Evolutionary conservation across 2,113 vertebrate genomes (phyloP), one percentile per base, ranked within the genome.

Genomic region (Synodontis membranacea): DNA sequence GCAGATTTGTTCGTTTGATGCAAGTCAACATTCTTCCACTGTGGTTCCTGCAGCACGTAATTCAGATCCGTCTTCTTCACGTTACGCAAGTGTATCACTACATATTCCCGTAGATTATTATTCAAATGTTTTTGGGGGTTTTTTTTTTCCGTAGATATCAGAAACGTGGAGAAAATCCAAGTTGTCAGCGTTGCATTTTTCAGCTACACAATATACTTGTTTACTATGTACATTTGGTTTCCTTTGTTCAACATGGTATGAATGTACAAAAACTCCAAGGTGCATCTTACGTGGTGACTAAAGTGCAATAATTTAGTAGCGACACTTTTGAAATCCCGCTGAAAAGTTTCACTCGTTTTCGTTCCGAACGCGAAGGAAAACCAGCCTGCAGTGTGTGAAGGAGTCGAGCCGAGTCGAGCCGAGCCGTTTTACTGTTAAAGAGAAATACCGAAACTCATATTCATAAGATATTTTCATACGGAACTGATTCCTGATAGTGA

Each of bases 291-390:
- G 93, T 93, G 91, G 82, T 93, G 92, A 94, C 93, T 90, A 87
- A 95, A 93, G 96, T 97, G 96, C 96, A 97, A 96, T 98, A 98
- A 93, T 90, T 76, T 91, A 88, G 89, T 91, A 85, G 82, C 70
- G 84, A 75, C 87, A 46, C 88, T 82, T 80, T 60, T 80, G 15
- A 68, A 80, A 56, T 82, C n/a, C n/a, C n/a, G n/a, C n/a, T n/a
- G n/a, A n/a, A n/a, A n/a, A n/a, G 76, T 75, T 89, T 89, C 85
- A 79, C 82, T 84, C 82, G 82, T 86, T 84, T 86, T 48, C 76
- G 84, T 82, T 84, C 85, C 84, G 66, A 83, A 80, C 85, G 79
- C 48, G 87, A 87, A 91, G 87, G 83, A 78, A 74, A 68, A 54
- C 3, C 48, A 37, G 6, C 12, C 82, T 74, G 39, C 34, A n/a